phyloP scores from a whole-genome alignment of 2,888 invertebrate species.

The Ecliptopera silaceata region DNA sequence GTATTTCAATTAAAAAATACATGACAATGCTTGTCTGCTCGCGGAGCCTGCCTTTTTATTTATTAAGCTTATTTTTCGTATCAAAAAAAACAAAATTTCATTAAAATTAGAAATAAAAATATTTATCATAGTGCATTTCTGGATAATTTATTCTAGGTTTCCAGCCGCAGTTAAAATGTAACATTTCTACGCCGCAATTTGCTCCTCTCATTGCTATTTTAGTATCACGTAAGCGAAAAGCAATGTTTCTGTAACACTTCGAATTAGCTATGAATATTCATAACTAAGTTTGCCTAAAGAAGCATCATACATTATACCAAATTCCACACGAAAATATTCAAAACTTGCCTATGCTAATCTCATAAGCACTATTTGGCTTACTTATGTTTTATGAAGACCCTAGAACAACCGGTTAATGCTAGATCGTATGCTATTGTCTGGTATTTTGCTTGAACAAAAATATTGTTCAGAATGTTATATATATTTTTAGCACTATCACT shows the following conservation, averaged over 20 bases:
- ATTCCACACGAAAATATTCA: conserved; percentile 52
- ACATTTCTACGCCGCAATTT: background rate
- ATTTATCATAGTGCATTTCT: background rate
- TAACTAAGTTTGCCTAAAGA: conserved; percentile 70
- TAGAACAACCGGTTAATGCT: too few relatives aligned
- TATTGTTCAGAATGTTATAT: too few relatives aligned
- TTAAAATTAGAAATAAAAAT: background rate
- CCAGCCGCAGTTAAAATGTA: background rate
- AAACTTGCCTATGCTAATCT: conserved; percentile 47
- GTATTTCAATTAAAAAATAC: background rate
- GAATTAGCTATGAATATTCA: conserved; percentile 63
- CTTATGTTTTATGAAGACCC: too few relatives aligned
- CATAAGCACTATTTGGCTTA: background rate
- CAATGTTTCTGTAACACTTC: conserved; percentile 53
- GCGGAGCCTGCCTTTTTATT: too few relatives aligned
- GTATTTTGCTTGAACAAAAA: too few relatives aligned
- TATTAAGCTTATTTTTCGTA: too few relatives aligned
- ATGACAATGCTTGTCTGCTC: too few relatives aligned
- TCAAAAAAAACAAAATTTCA: too few relatives aligned
- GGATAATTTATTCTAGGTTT: background rate
- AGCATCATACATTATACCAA: conserved; percentile 67
- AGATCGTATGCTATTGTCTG: too few relatives aligned
- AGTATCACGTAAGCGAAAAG: conserved; percentile 47
- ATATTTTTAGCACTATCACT: too few relatives aligned
- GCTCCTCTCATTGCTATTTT: conserved; percentile 1